Evolutionary conservation across 2,888 invertebrate genomes (phyloP).

Genomic region (Bhutanitis thaidina): DNA sequence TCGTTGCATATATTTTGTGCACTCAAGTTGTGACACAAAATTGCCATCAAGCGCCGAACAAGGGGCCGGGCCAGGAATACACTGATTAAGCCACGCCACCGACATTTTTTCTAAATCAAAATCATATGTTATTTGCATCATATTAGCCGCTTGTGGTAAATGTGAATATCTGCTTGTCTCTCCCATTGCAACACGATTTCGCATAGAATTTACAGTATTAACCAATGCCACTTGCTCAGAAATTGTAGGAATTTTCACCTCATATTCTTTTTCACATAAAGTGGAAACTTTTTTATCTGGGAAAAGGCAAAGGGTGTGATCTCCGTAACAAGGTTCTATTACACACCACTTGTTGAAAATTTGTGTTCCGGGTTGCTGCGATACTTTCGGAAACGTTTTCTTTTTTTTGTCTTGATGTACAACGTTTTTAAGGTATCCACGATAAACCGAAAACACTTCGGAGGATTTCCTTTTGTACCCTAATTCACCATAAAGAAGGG

Average conservation of each 20-base stretch:
- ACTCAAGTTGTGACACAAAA: constrained; percentile 60
- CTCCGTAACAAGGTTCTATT: constrained; percentile 59
- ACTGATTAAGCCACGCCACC: constrained; percentile 58
- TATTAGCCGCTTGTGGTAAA: constrained; percentile 60
- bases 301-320: constrained; percentile 68
- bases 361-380: constrained; percentile 12
- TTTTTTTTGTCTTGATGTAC: constrained; percentile 26
- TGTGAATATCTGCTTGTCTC: constrained; percentile 42
- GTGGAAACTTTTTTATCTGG: constrained; percentile 37
- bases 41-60: constrained; percentile 58
- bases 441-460: constrained; percentile 47
- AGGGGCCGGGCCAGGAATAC: constrained; percentile 61
- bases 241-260: constrained; percentile 41
- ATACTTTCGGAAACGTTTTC: constrained; percentile 19
- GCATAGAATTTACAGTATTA: constrained; percentile 64
- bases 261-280: constrained; percentile 47
- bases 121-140: constrained; percentile 66
- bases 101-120: constrained; percentile 61
- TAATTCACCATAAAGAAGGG: constrained; percentile 52
- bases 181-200: constrained; percentile 61
- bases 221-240: constrained; percentile 49
- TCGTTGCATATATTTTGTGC: constrained; percentile 52
- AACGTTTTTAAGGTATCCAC: constrained; percentile 45
- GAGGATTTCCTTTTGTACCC: constrained; percentile 27
- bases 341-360: constrained; percentile 59